These are phyloP conservation scores for Parotocinclus haroldoi DNA, from an alignment of 2,797 vertebrate species.

Conservation along the genomic window DNA sequence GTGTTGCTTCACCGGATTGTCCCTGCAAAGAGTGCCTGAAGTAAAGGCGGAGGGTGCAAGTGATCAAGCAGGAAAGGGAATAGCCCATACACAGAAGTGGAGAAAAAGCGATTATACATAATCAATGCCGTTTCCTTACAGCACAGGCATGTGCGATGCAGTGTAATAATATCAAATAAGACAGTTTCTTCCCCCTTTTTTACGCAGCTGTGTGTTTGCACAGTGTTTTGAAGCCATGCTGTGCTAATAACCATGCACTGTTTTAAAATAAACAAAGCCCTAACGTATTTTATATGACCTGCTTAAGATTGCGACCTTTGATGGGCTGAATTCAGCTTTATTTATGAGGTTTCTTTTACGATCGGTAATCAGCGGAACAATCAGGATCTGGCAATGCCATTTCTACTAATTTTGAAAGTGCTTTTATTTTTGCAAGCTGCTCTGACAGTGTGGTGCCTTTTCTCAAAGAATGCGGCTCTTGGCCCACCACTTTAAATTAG, in stretches of 20 bases:
- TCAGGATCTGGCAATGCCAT: slow-evolving; percentile 76
- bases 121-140: slow-evolving; percentile 30
- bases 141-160: slow-evolving; percentile 21
- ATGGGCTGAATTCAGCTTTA: slow-evolving; percentile 70
- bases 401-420: slow-evolving; percentile 75
- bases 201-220: slow-evolving; percentile 41
- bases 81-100: slow-evolving; percentile 23
- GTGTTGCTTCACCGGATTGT: slow-evolving; percentile 18
- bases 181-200: slow-evolving; percentile 37
- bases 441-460: slow-evolving; percentile 59
- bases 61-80: slow-evolving; percentile 34
- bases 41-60: slow-evolving; percentile 8
- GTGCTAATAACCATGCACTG: slow-evolving; percentile 64
- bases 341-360: slow-evolving; percentile 83
- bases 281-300: slow-evolving; percentile 57
- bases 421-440: slow-evolving; percentile 73
- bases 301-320: slow-evolving; percentile 49
- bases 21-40: background rate
- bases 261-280: slow-evolving; percentile 68
- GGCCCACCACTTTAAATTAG: slow-evolving; percentile 77
- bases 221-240: slow-evolving; percentile 61
- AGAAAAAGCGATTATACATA: slow-evolving; percentile 38
- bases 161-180: slow-evolving; percentile 40
- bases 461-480: slow-evolving; percentile 61
- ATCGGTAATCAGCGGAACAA: slow-evolving; percentile 82